These are phyloP conservation scores for Drosophila nebulosa DNA, from an alignment of 1,140 invertebrate genomes.

Conservation along the genomic window DNA sequence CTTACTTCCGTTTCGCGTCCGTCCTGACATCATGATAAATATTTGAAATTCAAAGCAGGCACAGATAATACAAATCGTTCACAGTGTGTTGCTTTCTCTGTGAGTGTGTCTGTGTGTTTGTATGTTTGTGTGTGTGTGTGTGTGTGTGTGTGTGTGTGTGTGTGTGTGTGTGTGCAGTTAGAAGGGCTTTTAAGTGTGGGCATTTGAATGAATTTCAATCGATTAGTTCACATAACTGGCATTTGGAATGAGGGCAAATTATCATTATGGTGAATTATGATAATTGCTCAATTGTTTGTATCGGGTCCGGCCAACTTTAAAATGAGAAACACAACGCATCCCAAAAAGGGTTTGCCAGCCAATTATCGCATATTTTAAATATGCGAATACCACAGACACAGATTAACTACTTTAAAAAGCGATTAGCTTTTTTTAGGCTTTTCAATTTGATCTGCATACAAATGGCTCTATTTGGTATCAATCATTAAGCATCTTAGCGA, in stretches of 20 bases:
- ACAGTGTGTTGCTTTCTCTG: not conserved
- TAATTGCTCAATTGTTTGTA: conserved; percentile 49
- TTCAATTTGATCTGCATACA: too few species aligned
- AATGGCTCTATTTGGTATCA: too few species aligned
- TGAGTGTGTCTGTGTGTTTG: not conserved
- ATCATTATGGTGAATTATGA: conserved; percentile 49
- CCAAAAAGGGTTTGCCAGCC: not conserved
- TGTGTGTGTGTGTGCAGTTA: not conserved
- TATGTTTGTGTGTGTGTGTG: not conserved
- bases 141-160: not conserved
- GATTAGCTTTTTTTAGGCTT: too few species aligned
- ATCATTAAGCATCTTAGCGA: too few species aligned
- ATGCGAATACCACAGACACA: not conserved
- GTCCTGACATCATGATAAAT: conserved; percentile 1
- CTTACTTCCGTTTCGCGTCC: not conserved
- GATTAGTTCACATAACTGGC: not conserved
- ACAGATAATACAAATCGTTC: conserved; percentile 19
- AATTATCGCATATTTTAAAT: not conserved
- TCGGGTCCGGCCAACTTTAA: not conserved
- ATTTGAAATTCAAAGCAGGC: conserved; percentile 50
- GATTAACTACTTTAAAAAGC: not conserved
- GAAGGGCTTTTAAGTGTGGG: not conserved
- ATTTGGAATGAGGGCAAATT: conserved; percentile 30
- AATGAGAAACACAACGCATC: not conserved
- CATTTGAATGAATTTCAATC: conserved; percentile 14